Evolutionary conservation across 2,888 invertebrate genomes (phyloP), one percentile per base, ranked within the genome.

Genomic region (Theristus sp.): DNA sequence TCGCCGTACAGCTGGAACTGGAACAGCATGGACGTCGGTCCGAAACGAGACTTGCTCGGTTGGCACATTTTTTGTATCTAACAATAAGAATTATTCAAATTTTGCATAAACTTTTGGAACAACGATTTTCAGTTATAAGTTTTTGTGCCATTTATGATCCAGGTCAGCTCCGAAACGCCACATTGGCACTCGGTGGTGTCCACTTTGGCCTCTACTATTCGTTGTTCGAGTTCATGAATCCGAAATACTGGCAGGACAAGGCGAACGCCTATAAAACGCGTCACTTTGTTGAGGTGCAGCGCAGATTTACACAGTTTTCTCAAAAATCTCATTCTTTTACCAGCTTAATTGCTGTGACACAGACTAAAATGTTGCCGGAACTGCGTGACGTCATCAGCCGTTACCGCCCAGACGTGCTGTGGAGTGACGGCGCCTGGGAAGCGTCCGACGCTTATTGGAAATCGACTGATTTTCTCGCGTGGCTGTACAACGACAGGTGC

Each of bases 371-470:
- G 6, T 6, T 24, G 24, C 71, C 71, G 1, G 71, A 73, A 66
- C 64, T 75, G 62, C 61, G 64, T 24, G 74, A 73, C 38, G 63
- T 73, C 57, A 75, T 78, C 24, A 67, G 74, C 22, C 67, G 62
- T 20, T 81, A 81, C 66, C 63, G 76, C 54, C 81, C 81, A 1
- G 86, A 88, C 31, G 79, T 93, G 0, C 74, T 93, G 24, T 93
- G 91, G 91, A 64, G 89, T 0, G 93, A 93, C 75, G 93, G 93
- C 0, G 93, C 91, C 68, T 90, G 90, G 89, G 90, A 89, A 73
- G 85, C 62, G 54, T 27, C 63, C 10, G 67, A 65, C 28, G 65
- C 65, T 1, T 91, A 91, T 69, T 93, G 89, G 88, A 82, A 82
- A 65, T 83, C 89, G 0, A 84, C 83, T 54, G 84, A 86, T 61